These are phyloP conservation scores for Boloria euphrosyne DNA, from an alignment of 2,888 invertebrate species.

Conservation along the genomic window DNA sequence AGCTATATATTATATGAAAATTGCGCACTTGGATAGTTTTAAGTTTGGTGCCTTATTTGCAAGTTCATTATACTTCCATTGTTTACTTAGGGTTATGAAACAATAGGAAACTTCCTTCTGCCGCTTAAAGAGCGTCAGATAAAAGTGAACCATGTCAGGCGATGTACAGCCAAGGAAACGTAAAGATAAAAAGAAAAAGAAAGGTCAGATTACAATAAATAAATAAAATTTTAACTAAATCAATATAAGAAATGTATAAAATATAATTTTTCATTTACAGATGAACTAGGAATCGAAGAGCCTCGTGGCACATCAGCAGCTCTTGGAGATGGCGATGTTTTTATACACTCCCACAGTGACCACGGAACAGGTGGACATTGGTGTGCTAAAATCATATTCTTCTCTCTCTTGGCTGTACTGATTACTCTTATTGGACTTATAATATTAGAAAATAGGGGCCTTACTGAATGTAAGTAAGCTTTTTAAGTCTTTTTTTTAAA, in stretches of 20 bases:
- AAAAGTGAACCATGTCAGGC: constrained; percentile 87
- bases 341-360: constrained; percentile 90
- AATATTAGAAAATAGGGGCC: constrained; percentile 89
- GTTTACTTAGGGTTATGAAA: constrained; percentile 80
- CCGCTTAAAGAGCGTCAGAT: constrained; percentile 72
- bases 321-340: constrained; percentile 85
- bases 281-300: constrained; percentile 74
- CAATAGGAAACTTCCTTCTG: constrained; percentile 66
- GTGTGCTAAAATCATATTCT: constrained; percentile 92
- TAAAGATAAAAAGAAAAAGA: constrained; percentile 91
- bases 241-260: not conserved
- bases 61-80: constrained; percentile 62
- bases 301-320: constrained; percentile 74
- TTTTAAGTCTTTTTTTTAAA: not conserved
- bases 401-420: constrained; percentile 87
- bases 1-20: constrained; percentile 62
- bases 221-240: not conserved
- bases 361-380: constrained; percentile 90
- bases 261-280: constrained; percentile 46
- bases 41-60: constrained; percentile 53
- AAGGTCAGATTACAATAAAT: constrained; percentile 81
- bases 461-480: constrained; percentile 87
- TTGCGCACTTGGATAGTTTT: constrained; percentile 71
- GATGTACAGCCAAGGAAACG: constrained; percentile 93
- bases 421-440: constrained; percentile 89